A percentile compares a stretch with the other conserved stretches of the same genome.
Conservation (phyloP, 2,888 invertebrate genomes). For the Hydroisotoma schaefferi region DNA sequence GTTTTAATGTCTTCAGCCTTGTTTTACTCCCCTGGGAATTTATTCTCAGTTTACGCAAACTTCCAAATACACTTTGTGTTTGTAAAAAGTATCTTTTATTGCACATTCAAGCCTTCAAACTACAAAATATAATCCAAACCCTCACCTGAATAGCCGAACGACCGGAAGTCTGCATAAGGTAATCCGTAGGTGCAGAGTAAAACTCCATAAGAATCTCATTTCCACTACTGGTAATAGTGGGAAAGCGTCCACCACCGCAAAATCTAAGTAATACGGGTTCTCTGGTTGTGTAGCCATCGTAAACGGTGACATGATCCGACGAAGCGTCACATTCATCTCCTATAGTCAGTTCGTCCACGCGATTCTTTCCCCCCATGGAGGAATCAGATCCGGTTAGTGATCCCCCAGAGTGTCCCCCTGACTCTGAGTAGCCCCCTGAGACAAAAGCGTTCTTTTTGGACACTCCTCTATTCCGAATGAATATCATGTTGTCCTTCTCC, state of each 20-base stretch:
- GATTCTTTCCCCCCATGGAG: slow-evolving; percentile 22
- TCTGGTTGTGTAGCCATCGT: slow-evolving; percentile 64
- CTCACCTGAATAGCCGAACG: slow-evolving; percentile 43
- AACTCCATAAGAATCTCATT: slow-evolving; percentile 45
- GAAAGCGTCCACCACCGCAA: slow-evolving; percentile 67
- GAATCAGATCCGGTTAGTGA: slow-evolving; percentile 20
- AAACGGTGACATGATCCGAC: slow-evolving; percentile 75
- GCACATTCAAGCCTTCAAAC: too few species aligned
- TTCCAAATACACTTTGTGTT: too few species aligned
- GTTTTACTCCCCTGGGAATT: too few species aligned
- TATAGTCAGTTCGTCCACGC: slow-evolving; percentile 57
- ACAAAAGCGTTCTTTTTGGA: slow-evolving; percentile 31
- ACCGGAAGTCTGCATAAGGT: slow-evolving; percentile 33
- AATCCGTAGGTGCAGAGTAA: slow-evolving; percentile 41
- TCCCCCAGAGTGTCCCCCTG: slow-evolving; percentile 23
- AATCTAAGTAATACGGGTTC: slow-evolving; percentile 68
- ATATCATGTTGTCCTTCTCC: slow-evolving; percentile 38
- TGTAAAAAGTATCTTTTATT: too few species aligned
- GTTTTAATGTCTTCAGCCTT: too few species aligned
- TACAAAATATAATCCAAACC: too few species aligned
- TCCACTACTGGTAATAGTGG: slow-evolving; percentile 37
- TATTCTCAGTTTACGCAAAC: too few species aligned
- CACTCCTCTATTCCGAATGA: slow-evolving; percentile 35
- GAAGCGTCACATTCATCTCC: slow-evolving; percentile 80
- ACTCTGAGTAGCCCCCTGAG: slow-evolving; percentile 17